phyloP scores from a whole-genome alignment of 2,113 vertebrate genomes.

The Cynocephalus volans region DNA sequence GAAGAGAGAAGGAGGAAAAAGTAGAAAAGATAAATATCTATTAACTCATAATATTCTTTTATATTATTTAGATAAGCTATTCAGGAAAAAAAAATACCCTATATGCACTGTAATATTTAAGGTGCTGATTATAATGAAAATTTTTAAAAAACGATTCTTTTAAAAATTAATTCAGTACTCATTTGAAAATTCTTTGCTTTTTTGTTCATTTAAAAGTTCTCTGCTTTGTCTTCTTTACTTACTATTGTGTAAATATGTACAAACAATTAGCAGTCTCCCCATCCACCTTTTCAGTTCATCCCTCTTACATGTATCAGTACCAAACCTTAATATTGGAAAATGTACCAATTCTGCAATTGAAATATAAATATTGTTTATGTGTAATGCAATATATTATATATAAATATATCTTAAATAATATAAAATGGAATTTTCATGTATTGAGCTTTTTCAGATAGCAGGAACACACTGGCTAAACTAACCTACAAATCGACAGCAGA shows the following conservation, averaged over 20 bases:
- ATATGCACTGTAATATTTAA: not conserved
- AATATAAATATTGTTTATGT: not conserved
- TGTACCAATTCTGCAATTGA: not conserved
- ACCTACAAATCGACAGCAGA: conserved; percentile 87
- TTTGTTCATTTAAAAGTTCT: not conserved
- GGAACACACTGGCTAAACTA: not conserved
- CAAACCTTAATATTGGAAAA: not conserved
- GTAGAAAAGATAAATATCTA: not conserved
- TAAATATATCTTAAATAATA: not conserved
- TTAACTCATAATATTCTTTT: not conserved
- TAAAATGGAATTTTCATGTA: not conserved
- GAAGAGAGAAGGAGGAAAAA: not conserved
- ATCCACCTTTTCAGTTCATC: not conserved
- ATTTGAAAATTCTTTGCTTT: not conserved
- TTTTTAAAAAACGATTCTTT: not conserved
- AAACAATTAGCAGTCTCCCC: not conserved
- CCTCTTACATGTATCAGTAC: not conserved
- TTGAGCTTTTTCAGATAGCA: conserved; percentile 4
- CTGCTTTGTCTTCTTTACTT: not conserved
- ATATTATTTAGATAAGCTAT: not conserved
- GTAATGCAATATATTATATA: not conserved
- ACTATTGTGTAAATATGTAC: not conserved
- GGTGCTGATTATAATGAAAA: not conserved
- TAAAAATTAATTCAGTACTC: not conserved
- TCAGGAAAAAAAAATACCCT: not conserved